Evolutionary conservation across 2,888 invertebrate species (phyloP).

Genomic region (Actias luna): DNA sequence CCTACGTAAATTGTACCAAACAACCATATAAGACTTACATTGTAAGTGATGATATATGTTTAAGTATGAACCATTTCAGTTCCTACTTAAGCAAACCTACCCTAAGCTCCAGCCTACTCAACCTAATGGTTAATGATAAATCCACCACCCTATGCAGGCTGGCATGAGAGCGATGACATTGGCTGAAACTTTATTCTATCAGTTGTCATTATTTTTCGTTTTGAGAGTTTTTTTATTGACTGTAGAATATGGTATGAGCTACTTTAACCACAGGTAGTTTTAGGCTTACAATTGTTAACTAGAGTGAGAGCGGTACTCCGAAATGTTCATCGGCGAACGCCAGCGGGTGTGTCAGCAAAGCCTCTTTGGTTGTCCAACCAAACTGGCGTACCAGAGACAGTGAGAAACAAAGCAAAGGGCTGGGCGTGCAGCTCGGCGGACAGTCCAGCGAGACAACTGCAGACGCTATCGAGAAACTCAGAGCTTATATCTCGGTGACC

Average conservation of each 20-base stretch:
- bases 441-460: slow-evolving; percentile 57
- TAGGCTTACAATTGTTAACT: slow-evolving; percentile 58
- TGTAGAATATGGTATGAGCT: neutral
- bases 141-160: too few species aligned
- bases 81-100: too few species aligned
- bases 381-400: slow-evolving; percentile 19
- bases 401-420: slow-evolving; percentile 27
- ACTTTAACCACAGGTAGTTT: slow-evolving; percentile 37
- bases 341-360: slow-evolving; percentile 33
- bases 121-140: too few species aligned
- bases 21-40: too few species aligned
- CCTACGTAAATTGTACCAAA: too few species aligned
- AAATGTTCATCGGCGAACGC: slow-evolving; percentile 41
- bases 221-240: too few species aligned
- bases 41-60: too few species aligned
- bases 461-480: slow-evolving; percentile 61
- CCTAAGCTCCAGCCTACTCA: too few species aligned
- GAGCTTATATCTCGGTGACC: slow-evolving; percentile 53
- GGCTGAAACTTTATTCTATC: too few species aligned
- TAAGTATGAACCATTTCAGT: too few species aligned
- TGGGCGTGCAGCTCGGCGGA: slow-evolving; percentile 43
- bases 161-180: too few species aligned
- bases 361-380: slow-evolving; percentile 26
- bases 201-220: too few species aligned
- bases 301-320: slow-evolving; percentile 58